Evolutionary conservation across 1,140 invertebrate species (phyloP).

Genomic region (Ditylenchus dipsaci): DNA sequence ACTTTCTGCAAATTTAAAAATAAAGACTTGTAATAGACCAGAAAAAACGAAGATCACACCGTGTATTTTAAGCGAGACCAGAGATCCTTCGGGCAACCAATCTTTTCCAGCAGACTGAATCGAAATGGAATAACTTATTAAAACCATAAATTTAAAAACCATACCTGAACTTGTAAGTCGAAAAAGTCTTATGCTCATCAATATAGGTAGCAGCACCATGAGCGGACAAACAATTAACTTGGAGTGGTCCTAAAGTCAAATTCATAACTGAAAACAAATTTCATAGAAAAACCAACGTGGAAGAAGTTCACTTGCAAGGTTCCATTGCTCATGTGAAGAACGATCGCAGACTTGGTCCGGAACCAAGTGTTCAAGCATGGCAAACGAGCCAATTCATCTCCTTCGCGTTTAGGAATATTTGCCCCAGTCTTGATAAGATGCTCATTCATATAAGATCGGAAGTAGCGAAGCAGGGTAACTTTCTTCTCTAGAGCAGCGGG

Average conservation of each 20-base stretch:
- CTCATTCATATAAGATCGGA: conserved; percentile 94
- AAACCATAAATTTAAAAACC: too few species aligned
- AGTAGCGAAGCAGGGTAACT: conserved; percentile 90
- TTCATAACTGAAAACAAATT: not conserved
- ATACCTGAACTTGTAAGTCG: conserved; percentile 75
- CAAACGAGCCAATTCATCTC: conserved; percentile 79
- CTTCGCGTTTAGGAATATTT: conserved; percentile 64
- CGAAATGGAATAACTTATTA: too few species aligned
- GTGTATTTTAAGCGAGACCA: conserved; percentile 30
- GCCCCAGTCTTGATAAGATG: conserved; percentile 76
- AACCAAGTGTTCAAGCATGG: conserved; percentile 94
- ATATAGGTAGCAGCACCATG: conserved; percentile 94
- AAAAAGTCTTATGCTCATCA: conserved; percentile 79
- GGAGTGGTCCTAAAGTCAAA: conserved; percentile 73
- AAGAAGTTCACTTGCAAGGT: conserved; percentile 96
- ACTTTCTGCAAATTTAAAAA: too few species aligned
- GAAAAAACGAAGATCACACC: too few species aligned
- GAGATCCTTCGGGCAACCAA: conserved; percentile 71
- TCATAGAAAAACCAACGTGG: conserved; percentile 32
- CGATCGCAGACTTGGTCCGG: conserved; percentile 83
- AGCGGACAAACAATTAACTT: conserved; percentile 94
- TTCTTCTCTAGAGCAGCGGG: conserved; percentile 84
- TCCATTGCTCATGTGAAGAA: conserved; percentile 94
- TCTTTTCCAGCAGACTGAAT: conserved; percentile 69
- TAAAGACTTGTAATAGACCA: too few species aligned